phyloP scores from a whole-genome alignment of 2,797 vertebrate genomes.

The Muscicapa comitata region DNA sequence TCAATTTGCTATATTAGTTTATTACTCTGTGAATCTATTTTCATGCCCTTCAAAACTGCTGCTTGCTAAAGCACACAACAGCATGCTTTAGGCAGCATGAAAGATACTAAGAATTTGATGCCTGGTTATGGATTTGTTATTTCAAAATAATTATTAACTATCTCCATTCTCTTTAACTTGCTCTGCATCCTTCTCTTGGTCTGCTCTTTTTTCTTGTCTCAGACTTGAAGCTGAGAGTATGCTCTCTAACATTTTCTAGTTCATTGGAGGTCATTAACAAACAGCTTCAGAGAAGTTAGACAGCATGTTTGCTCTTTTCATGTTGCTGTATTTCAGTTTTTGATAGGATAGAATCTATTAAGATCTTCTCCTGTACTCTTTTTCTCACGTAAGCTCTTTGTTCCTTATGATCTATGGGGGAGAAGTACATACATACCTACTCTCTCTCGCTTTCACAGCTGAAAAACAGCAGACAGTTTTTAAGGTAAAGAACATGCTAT shows the following conservation, averaged over 20 bases:
- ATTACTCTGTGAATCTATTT: not conserved
- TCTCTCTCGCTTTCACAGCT: not conserved
- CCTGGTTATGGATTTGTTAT: not conserved
- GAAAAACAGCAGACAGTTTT: not conserved
- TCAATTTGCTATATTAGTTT: not conserved
- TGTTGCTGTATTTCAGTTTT: not conserved
- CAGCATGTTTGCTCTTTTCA: constrained; percentile 15
- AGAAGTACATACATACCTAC: not conserved
- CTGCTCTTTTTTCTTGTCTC: not conserved
- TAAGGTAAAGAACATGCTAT: not conserved
- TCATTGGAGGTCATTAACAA: constrained; percentile 34
- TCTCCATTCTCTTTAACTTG: not conserved
- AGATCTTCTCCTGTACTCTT: not conserved
- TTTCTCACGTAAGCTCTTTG: not conserved
- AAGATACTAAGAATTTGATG: not conserved
- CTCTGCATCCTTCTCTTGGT: not conserved
- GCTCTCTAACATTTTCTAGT: constrained; percentile 1
- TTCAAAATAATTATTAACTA: not conserved
- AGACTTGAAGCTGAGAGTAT: not conserved
- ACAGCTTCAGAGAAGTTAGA: constrained; percentile 11
- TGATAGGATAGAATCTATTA: constrained; percentile 23
- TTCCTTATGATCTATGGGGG: not conserved
- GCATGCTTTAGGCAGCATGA: not conserved
- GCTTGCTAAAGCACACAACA: not conserved
- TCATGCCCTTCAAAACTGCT: not conserved